Evolutionary conservation across 2,113 vertebrate genomes (phyloP), one percentile per base, ranked within the genome.

Genomic region (Smithornis capensis): DNA sequence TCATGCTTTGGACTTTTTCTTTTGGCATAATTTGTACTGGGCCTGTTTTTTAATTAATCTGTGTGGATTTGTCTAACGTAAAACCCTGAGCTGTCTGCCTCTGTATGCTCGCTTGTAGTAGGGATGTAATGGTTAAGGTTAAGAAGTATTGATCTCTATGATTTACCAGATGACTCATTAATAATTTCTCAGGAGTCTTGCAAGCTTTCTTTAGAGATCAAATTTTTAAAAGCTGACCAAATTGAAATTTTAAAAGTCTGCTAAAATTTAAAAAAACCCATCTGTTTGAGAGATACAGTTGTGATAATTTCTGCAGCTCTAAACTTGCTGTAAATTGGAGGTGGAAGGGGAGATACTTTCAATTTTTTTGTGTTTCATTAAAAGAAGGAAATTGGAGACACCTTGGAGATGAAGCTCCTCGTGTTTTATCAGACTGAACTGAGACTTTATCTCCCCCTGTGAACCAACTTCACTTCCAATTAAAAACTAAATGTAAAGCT

Each of bases 1-100:
- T 86, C 28, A 28, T 56, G 33, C 90, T 89, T 94, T 59, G 90
- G 83, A 85, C 71, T 90, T 97, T 92, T 97, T 94, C 62, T 96
- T 93, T 94, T 84, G 85, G 90, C 89, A 68, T 47, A 31, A 81
- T 85, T 80, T 92, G 75, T 95, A 91, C 88, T 71, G 82, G 81
- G 60, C 69, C 92, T 94, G 96, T 49, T 95, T 97, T 96, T 96
- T 91, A 97, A 96, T 96, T 95, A 94, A 65, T 90, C 82, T 70
- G 60, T 75, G 59, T 53, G 47, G 59, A 94, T 21, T 71, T 29
- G 35, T 19, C 68, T 49, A 47, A 87, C 91, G 45, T 55, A 69
- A 87, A 93, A 93, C 13, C 24, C 37, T 87, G 9, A 5, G 8
- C 50, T 29, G 56, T 57, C 49, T 49, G 29, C 55, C 49, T 86